Evolutionary conservation across 2,797 vertebrate genomes (phyloP).

Genomic region (Pelochelys cantorii): DNA sequence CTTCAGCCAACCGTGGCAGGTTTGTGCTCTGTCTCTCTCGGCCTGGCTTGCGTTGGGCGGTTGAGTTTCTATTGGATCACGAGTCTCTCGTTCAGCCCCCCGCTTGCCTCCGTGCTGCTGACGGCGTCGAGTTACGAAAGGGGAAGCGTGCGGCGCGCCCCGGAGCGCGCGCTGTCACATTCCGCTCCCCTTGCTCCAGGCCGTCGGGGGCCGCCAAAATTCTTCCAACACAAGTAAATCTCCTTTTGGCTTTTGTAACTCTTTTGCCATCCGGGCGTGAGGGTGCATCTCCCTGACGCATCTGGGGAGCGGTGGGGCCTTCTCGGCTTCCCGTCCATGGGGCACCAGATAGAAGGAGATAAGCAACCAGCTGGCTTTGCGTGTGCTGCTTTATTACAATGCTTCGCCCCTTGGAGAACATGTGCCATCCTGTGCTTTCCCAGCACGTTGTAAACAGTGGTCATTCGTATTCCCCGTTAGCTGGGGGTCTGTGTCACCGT

Average conservation of each 20-base stretch:
- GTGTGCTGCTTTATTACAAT: neutral
- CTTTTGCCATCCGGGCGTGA: rapidly evolving
- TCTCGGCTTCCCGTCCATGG: neutral
- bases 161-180: neutral
- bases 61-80: neutral
- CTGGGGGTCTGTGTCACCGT: neutral
- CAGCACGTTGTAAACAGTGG: neutral
- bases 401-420: neutral
- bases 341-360: neutral
- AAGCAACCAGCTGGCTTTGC: neutral
- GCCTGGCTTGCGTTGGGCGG: neutral
- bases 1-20: neutral
- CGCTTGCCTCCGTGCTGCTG: neutral
- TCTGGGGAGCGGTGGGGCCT: rapidly evolving
- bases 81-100: neutral
- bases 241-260: neutral
- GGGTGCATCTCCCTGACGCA: rapidly evolving
- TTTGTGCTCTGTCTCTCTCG: neutral
- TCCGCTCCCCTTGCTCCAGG: neutral
- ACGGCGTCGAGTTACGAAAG: neutral
- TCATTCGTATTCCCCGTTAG: neutral
- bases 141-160: rapidly evolving
- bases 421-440: neutral
- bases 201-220: constrained; percentile 1
- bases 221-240: constrained; percentile 23